phyloP scores from a whole-genome alignment of 92 coral and sea anemone species.

The Hydrozoanthus gracilis region DNA sequence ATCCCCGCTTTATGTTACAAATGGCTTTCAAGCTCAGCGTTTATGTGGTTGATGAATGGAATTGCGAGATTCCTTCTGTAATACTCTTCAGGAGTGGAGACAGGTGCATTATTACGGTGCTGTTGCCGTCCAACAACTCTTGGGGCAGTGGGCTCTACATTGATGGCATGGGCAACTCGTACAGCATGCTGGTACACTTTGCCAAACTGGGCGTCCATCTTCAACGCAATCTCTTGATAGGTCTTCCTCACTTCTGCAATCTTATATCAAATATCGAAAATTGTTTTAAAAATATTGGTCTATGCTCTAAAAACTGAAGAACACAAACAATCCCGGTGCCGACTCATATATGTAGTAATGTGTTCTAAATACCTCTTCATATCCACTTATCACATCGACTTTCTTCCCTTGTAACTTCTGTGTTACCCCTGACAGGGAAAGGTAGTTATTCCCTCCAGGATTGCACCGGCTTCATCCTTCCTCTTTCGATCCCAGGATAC shows the following conservation, averaged over 20 bases:
- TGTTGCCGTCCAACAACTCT: slow-evolving; percentile 27
- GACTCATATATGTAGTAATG: neutral
- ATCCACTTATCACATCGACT: slow-evolving; percentile 41
- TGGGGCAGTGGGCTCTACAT: slow-evolving; percentile 28
- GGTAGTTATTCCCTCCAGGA: slow-evolving; percentile 49
- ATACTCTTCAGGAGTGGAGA: slow-evolving; percentile 33
- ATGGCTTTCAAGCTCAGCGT: slow-evolving; percentile 31
- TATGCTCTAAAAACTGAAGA: slow-evolving; percentile 3
- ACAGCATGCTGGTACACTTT: slow-evolving; percentile 58
- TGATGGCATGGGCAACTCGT: slow-evolving; percentile 35
- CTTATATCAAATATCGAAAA: neutral
- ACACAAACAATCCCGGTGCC: neutral
- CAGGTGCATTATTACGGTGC: slow-evolving; percentile 36
- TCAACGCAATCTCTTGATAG: slow-evolving; percentile 28
- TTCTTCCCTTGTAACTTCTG: slow-evolving; percentile 52
- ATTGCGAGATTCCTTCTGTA: slow-evolving; percentile 41
- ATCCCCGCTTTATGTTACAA: too few species aligned
- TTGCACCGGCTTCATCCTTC: slow-evolving; percentile 55
- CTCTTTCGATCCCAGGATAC: slow-evolving; percentile 49
- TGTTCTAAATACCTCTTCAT: slow-evolving; percentile 32
- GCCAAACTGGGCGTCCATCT: slow-evolving; percentile 42
- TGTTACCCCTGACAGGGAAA: slow-evolving; percentile 57
- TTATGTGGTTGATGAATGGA: slow-evolving; percentile 37
- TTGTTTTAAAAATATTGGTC: neutral
- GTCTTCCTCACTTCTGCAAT: slow-evolving; percentile 26